phyloP scores from a whole-genome alignment of 2,797 vertebrate genomes.

The Mareca penelope region DNA sequence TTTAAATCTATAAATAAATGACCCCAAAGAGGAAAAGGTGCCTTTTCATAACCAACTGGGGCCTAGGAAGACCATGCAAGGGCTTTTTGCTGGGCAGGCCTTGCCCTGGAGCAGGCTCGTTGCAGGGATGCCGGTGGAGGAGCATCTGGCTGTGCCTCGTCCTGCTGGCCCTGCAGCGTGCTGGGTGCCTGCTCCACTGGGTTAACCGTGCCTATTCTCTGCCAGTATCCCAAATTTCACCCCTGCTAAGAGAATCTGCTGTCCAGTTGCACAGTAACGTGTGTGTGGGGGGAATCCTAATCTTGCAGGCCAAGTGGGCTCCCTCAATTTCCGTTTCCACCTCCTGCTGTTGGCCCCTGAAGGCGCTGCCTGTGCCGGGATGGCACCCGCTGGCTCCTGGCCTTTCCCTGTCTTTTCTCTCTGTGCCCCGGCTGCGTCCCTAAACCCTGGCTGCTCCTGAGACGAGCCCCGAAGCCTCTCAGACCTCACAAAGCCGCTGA shows the following conservation, averaged over 20 bases:
- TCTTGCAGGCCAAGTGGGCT: not conserved
- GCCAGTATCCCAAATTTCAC: not conserved
- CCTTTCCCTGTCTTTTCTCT: not conserved
- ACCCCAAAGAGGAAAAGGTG: constrained; percentile 24
- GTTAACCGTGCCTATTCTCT: not conserved
- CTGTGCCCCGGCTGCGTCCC: not conserved
- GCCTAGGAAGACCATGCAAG: not conserved
- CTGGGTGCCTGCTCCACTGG: not conserved
- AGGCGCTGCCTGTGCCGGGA: too few relatives aligned
- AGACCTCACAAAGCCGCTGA: not conserved
- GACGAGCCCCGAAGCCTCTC: not conserved
- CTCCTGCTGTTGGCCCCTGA: too few relatives aligned
- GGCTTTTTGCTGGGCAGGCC: not conserved
- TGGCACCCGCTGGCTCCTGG: not conserved
- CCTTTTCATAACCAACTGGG: not conserved
- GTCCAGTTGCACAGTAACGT: not conserved
- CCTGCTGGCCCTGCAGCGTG: fast-evolving
- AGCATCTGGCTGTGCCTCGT: not conserved
- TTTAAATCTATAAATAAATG: constrained; percentile 59
- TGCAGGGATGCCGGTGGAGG: not conserved
- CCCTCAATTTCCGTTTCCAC: not conserved
- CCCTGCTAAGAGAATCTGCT: not conserved
- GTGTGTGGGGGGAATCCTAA: not conserved
- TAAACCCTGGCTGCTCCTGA: not conserved
- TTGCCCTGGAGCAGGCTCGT: not conserved